Base-by-base conservation (phyloP, 2,888 invertebrate genomes). In the Drosophila kokeensis region DNA sequence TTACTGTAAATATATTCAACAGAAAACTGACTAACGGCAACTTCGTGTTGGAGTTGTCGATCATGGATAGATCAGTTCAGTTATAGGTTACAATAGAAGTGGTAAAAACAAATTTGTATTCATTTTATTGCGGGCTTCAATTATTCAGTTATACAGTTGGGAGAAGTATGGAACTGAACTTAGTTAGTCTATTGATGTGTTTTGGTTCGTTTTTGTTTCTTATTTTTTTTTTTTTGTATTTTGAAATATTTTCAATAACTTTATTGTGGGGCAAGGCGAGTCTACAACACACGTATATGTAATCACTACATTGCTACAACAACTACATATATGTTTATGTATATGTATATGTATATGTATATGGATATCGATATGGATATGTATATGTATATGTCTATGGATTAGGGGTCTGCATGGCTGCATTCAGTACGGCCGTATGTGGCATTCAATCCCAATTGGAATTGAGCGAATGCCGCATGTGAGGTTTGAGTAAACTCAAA, bases 301-400 rank as follows among this genome's bases (percentile, higher is more conserved):
- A 40, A 65, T 32, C n/a, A 21, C 59, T 74, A 74, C 40, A 62
- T 38, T 50, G 69, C 54, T 59, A 69, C 72, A 73, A 72, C 70
- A 58, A 53, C 76, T 69, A 76, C 76, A 69, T 45, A 40, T 50
- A 38, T 24, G 49, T 34, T 18, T 29, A 45, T 42, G 1, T 13
- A 21, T 45, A 13, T n/a, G n/a, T n/a, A n/a, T 40, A 1, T 42
- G 42, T 3, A 21, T 21, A 13, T 7, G 21, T 4, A 15, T 21
- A 2, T 45, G 4, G 7, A 32, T 30, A 32, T 40, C 7, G 4
- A 38, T 21, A 45, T 45, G 45, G 6, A 24, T 45, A 24, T 45
- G 21, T 24, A 45, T 38, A 18, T 24, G 6, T 45, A 40, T 45
- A 24, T 21, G 45, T 45, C 45, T 15, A 21, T 15, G 27, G 24